Percentiles rank a stretch among this genome's conserved stretches.
Evolutionary conservation across 2,113 vertebrate genomes (phyloP).

Genomic region (Xyrauchen texanus): DNA sequence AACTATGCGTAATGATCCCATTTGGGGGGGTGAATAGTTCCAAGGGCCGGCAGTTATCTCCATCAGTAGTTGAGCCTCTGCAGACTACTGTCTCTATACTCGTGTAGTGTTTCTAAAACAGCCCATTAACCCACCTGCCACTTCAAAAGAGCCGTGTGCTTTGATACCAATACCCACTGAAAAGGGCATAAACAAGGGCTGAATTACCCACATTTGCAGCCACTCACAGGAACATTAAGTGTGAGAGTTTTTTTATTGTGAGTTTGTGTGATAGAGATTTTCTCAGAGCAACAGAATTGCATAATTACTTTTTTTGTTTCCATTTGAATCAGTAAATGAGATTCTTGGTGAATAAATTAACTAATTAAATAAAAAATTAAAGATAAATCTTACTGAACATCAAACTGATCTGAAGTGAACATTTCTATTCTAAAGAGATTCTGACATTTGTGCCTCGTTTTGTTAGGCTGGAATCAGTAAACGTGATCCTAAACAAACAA

Average conservation of each 20-base stretch:
- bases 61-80: conserved; percentile 35
- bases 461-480: no score
- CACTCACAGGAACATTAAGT: conserved; percentile 37
- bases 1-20: conserved; percentile 23
- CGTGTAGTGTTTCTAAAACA: conserved; percentile 61
- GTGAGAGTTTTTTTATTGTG: neutral
- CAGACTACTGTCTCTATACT: conserved; percentile 60
- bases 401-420: no score
- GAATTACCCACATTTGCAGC: conserved; percentile 38
- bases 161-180: conserved; percentile 56
- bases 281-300: no score
- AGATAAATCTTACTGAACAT: no score
- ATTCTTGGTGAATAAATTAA: no score
- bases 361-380: no score
- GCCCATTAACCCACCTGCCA: conserved; percentile 59
- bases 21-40: conserved; percentile 40
- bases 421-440: no score
- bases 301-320: no score
- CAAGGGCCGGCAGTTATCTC: conserved; percentile 48
- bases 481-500: no score
- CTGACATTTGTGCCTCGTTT: no score
- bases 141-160: conserved; percentile 56
- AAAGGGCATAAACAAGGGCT: conserved; percentile 22
- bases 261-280: neutral
- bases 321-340: no score